Evolutionary conservation across 2,113 vertebrate genomes (phyloP).

Genomic region (Odobenus rosmarus): DNA sequence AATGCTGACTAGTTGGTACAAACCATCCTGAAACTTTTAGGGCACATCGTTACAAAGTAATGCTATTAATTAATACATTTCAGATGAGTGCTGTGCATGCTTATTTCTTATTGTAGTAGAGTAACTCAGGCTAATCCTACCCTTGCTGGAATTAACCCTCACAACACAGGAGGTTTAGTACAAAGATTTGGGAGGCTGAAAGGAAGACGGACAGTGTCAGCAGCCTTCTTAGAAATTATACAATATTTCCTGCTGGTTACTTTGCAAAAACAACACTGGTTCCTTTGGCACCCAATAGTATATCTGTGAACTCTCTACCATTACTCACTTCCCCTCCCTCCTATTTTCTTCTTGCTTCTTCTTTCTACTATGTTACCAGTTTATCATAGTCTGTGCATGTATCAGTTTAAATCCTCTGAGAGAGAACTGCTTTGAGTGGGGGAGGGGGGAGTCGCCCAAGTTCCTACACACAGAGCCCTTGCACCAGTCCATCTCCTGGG

Average conservation of each 20-base stretch:
- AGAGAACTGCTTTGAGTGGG: background rate
- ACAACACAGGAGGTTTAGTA: background rate
- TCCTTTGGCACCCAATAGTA: background rate
- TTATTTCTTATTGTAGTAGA: background rate
- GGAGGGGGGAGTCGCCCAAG: background rate
- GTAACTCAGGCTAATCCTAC: background rate
- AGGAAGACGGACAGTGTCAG: background rate
- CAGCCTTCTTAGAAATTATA: background rate
- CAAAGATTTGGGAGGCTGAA: background rate
- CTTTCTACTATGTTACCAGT: background rate
- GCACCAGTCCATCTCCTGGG: background rate
- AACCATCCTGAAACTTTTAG: background rate
- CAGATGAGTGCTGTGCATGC: background rate
- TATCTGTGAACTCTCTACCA: background rate
- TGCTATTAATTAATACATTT: background rate
- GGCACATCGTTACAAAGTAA: background rate
- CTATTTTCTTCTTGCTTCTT: background rate
- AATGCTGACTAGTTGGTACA: background rate
- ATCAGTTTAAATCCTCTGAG: background rate
- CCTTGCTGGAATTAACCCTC: background rate
- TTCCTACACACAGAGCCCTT: background rate
- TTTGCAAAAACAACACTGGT: slow-evolving; percentile 6
- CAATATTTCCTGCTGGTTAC: background rate
- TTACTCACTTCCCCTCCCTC: background rate
- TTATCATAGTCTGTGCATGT: background rate